Percentiles rank a stretch among this genome's conserved stretches.
Conservation (phyloP, 2,888 invertebrate species). For the Orthosia cruda region DNA sequence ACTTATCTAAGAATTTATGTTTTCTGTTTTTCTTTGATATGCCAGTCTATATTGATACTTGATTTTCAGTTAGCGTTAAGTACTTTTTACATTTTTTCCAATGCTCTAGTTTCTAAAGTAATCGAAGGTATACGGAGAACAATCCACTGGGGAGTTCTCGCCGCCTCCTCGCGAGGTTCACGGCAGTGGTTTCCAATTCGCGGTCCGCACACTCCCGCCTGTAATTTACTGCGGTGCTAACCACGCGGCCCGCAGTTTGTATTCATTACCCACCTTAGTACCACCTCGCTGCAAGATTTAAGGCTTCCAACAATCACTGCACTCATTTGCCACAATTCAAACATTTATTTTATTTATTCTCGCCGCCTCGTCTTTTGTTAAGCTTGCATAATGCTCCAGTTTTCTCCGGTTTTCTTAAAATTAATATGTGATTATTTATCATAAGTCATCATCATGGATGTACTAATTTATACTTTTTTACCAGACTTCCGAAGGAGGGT, state of each 20-base stretch:
- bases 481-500: no score
- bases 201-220: conserved; percentile 79
- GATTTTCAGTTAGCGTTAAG: conserved; percentile 29
- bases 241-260: conserved; percentile 89
- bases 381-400: conserved; percentile 45
- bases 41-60: not conserved
- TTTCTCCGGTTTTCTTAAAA: conserved; percentile 28
- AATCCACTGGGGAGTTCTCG: conserved; percentile 75
- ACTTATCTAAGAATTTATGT: no score
- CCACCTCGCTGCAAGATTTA: conserved; percentile 83
- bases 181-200: conserved; percentile 82
- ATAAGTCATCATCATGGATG: not conserved
- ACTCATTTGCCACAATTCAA: conserved; percentile 84
- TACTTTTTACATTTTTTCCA: conserved; percentile 44
- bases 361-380: conserved; percentile 47
- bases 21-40: not conserved
- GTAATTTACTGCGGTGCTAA: conserved; percentile 88
- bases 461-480: not conserved
- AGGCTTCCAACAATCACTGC: conserved; percentile 82
- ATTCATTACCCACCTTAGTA: conserved; percentile 89
- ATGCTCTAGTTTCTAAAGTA: conserved; percentile 62
- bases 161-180: conserved; percentile 71
- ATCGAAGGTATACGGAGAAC: conserved; percentile 78
- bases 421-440: conserved; percentile 28
- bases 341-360: conserved; percentile 80